Evolutionary conservation across 2,888 invertebrate species (phyloP), one percentile per base, ranked within the genome.

Genomic region (Rhagophthalmus giganteus): DNA sequence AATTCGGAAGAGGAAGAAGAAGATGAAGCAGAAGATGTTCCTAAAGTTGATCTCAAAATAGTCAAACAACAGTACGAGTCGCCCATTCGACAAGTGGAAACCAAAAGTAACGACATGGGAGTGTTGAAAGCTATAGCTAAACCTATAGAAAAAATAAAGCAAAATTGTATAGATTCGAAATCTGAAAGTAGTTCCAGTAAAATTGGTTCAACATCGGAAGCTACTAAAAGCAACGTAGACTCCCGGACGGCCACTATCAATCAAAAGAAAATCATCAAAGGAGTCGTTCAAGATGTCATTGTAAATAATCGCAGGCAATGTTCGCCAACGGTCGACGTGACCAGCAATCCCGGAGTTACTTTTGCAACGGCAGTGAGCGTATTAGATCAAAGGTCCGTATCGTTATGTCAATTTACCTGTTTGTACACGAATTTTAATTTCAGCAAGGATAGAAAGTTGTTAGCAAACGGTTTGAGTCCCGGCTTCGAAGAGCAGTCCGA

Each of bases 401-500:
- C 7, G 3, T 20, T 5, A 5, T n/a, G 7, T 8, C 15, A 34
- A 11, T 11, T 12, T 32, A 6, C 27, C 9, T 14, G 8, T 32
- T 32, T 32, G 12, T 8, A 14, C 13, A n/a, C n/a, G n/a, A n/a
- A n/a, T 27, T 26, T 38, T 13, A 14, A 14, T 27, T 27, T 6
- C 9, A 27, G 27, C 9, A 63, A 69, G 60, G 71, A 72, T 45
- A 65, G 63, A 56, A 62, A 65, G 50, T 64, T 62, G 69, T 77
- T 59, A 67, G 76, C 68, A 30, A 75, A 75, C 48, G 79, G 78
- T 56, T 77, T 76, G 49, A 77, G 79, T 77, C 79, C 82, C 15
- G 85, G 83, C 61, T 78, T 81, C 55, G 89, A 89, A 44, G 90
- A 90, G 52, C 79, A 84, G 4, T 89, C 90, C 4, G 78, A 89